Base-by-base conservation (phyloP, 2,113 vertebrate genomes). In the Echinops telfairi region DNA sequence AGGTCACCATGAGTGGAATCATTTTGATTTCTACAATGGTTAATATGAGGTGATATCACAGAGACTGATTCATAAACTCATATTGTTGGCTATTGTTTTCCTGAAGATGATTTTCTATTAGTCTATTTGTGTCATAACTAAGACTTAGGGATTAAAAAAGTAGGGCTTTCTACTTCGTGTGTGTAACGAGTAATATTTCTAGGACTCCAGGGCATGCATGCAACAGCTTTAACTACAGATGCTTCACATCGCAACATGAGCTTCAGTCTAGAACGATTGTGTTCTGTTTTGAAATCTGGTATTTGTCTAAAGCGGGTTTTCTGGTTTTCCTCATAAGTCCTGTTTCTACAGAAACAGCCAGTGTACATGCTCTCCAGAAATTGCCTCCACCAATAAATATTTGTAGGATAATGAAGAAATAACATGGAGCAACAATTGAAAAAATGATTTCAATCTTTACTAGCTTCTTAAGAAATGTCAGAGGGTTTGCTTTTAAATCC, bases 121-220 rank as follows among this genome's bases (percentile, higher is more conserved):
- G 80, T 91, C 62, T 85, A 7, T 89, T 88, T 94, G n/a, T 73
- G 22, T n/a, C 64, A 25, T 71, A 62, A 91, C 31, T 43, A 53
- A 85, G 86, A 84, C 33, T 40, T 9, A 1, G n/a, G 31, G 23
- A 11, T 81, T 94, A 83, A 89, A 93, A 94, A 93, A 58, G 57
- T 75, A 94, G 88, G 87, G 38, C 29, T 70, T 75, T 95, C 79
- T 83, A 88, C 91, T 96, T 79, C 76, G 5, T 92, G 77, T 93
- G 25, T 93, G 16, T 11, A 73, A 36, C 16, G 17, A 33, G 76
- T 47, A 78, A 31, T 79, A 75, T 14, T 82, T 17, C 36, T 47
- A 66, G 40, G 4, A 27, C 83, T 84, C 43, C 31, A 66, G 84
- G 15, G 43, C 66, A n/a, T 36, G 29, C 29, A 75, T 84, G n/a